phyloP scores from a whole-genome alignment of 2,113 vertebrate genomes.

The Spheniscus mendiculus region DNA sequence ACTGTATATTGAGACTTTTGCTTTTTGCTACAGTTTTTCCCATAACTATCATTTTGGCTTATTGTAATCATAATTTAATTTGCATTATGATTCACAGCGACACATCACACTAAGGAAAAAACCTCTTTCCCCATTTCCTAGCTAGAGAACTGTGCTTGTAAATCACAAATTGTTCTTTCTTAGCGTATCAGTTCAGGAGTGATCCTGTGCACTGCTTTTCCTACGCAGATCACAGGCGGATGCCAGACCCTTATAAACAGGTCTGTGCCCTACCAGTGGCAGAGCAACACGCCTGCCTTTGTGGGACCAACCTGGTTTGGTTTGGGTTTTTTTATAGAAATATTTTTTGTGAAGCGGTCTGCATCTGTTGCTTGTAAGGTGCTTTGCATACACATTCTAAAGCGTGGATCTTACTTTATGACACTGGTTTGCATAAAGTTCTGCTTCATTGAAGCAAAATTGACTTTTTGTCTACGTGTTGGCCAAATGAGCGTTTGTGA shows the following conservation, averaged over 20 bases:
- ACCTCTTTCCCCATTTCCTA: not conserved
- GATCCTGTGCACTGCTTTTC: not conserved
- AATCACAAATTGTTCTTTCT: not conserved
- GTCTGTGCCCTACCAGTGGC: not conserved
- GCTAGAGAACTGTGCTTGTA: not conserved
- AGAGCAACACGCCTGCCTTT: not conserved
- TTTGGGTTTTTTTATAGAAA: not conserved
- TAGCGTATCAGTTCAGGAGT: not conserved
- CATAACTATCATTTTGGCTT: slow-evolving; percentile 44
- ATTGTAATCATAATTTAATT: slow-evolving; percentile 56
- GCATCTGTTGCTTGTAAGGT: not conserved
- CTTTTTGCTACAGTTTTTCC: slow-evolving; percentile 51
- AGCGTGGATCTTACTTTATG: not conserved
- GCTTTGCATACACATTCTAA: not conserved
- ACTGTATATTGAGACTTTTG: slow-evolving; percentile 66
- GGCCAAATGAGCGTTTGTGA: not conserved
- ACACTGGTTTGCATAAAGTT: not conserved
- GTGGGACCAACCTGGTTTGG: not conserved
- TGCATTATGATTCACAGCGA: slow-evolving; percentile 22
- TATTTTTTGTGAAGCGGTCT: not conserved
- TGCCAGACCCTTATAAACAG: not conserved
- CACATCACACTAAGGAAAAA: not conserved
- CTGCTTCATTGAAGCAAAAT: not conserved
- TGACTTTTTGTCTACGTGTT: not conserved
- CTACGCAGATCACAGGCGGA: not conserved